These are phyloP conservation scores for Brachionus rotundiformis DNA, from an alignment of 1,140 invertebrate species.

Conservation along the genomic window DNA sequence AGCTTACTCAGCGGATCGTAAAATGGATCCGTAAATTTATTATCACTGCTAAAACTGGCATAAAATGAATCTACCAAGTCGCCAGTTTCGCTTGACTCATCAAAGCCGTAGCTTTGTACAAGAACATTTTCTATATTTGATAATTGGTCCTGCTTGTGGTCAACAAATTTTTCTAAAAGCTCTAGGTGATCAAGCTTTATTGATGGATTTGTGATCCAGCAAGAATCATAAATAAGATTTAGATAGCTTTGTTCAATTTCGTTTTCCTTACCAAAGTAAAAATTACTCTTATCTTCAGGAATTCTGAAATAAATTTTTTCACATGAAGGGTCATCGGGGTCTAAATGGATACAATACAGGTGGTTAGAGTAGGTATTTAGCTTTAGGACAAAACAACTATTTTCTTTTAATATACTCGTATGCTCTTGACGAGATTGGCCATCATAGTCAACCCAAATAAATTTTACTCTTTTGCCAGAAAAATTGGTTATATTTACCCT, in stretches of 20 bases:
- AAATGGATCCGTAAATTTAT: slow-evolving; percentile 26
- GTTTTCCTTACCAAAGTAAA: not conserved
- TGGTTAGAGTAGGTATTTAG: not conserved
- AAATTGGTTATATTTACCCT: not conserved
- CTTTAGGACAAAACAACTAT: not conserved
- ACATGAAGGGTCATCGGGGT: not conserved
- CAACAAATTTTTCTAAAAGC: not conserved
- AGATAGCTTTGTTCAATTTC: not conserved
- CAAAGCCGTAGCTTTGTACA: not conserved
- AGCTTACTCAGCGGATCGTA: not conserved
- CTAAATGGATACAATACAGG: not conserved
- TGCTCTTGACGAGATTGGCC: not conserved
- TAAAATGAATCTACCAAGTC: slow-evolving; percentile 7
- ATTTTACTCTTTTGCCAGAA: not conserved
- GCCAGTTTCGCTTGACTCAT: not conserved
- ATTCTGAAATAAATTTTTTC: slow-evolving; percentile 11
- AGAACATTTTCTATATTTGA: not conserved
- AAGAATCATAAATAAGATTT: not conserved
- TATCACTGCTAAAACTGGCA: not conserved
- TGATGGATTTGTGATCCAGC: not conserved
- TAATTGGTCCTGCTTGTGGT: not conserved
- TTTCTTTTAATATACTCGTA: not conserved
- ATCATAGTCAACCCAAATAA: not conserved
- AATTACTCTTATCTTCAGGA: not conserved
- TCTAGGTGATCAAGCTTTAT: not conserved